Evolutionary conservation across 92 coral and sea anemone genomes (phyloP), one percentile per base, ranked within the genome.

Genomic region (Porites divaricata): DNA sequence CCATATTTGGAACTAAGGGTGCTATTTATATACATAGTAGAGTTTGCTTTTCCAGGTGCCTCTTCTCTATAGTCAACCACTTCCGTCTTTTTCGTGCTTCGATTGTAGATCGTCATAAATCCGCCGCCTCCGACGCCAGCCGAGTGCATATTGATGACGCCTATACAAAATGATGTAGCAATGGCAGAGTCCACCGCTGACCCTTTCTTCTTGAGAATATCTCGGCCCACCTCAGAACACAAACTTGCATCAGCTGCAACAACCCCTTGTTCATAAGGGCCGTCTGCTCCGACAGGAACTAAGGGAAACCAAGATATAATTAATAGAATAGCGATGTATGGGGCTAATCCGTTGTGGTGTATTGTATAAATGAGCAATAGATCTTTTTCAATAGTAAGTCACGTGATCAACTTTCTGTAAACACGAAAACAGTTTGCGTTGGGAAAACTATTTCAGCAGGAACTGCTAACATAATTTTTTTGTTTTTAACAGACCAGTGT

Each of bases 61-160:
- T 56, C 85, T 75, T 96, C 99, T 64, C 99, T 86, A 51, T 87
- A 96, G 72, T 96, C 98, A 77, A 91, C 85, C 73, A 93, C 85
- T 56, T 92, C 92, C 19, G 85, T 92, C 6, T 64, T 80, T 48
- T 73, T 85, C 23, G 74, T 81, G 15, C 70, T 62, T 57, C 88
- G 88, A 23, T 77, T 81, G 58, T 96, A 96, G 24, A 96, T 94
- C 28, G 90, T 87, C 94, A 96, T 96, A 19, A 96, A 93, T n/a
- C 95, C 99, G 10, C 99, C 99, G 19, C 99, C 99, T 1, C 99
- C 99, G 78, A 96, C 83, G 11, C 99, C 99, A 53, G 99, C 92
- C 54, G 99, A 96, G 86, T 96, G 99, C 93, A 94, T 90, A 89
- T 95, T 95, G 87, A 88, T 79, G 45, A 95, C 92, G 41, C 98